Evolutionary conservation across 2,888 invertebrate species (phyloP), one percentile per base, ranked within the genome.

Genomic region (Acronicta leporina): DNA sequence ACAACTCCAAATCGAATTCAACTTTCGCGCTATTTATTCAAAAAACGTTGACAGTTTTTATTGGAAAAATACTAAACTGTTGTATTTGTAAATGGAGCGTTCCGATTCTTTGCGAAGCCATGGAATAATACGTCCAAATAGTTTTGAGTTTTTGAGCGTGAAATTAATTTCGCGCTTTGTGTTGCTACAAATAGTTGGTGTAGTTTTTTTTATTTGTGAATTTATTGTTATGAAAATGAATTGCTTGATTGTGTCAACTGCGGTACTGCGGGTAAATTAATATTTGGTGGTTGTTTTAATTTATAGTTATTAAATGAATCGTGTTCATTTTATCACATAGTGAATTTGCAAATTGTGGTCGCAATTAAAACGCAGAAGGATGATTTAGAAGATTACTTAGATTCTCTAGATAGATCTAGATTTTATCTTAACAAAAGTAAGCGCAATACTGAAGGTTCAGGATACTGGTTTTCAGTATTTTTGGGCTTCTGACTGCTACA

Each of bases 1-100:
- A 51, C 59, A 52, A 56, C 15, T 62, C 52, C 55, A 61, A 77
- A 77, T 77, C 66, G 75, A 77, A 75, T 77, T 73, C 61, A 63
- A 77, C 58, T 77, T 75, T 63, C 50, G 25, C 48, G 10, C 63
- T 60, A 66, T 65, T 64, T 64, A 70, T 77, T 63, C 67, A 63
- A 68, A 70, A 53, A 30, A 44, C 45, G 38, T 49, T 59, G 72
- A 56, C 65, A 52, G 45, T 58, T 63, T 67, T 68, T 63, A 75
- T 73, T 62, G 70, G 13, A 70, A 73, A 71, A 68, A 63, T 45
- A 57, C 50, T 55, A 68, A 65, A 72, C 20, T 66, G 51, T 69
- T 64, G 56, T 66, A 41, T 40, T 55, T 49, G 51, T 48, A 49
- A 64, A 69, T 64, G 42, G 38, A 45, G 15, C 30, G 41, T 15